A percentile compares a stretch with the other conserved stretches of the same genome.
These are phyloP conservation scores for Hedya salicella DNA, from an alignment of 2,888 invertebrate species.

Conservation along the genomic window DNA sequence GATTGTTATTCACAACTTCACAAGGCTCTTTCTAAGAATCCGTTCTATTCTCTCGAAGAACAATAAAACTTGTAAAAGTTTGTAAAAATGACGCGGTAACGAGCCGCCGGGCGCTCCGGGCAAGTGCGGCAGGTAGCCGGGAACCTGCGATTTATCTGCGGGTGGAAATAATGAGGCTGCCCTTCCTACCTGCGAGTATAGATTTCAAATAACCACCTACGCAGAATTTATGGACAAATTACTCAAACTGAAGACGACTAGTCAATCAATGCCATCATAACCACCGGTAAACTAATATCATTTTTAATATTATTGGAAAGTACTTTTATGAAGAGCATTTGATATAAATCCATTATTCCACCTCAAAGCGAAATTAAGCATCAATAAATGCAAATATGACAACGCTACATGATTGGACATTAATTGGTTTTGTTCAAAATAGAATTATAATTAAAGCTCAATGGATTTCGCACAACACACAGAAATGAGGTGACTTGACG, in stretches of 20 bases:
- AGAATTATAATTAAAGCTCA: neutral
- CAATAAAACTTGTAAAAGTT: constrained; percentile 14
- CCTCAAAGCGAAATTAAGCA: neutral
- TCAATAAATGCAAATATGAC: too few species aligned
- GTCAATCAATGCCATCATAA: constrained; percentile 3
- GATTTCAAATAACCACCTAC: constrained; percentile 12
- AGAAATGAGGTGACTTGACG: neutral
- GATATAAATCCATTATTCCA: neutral
- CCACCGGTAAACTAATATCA: constrained; percentile 1
- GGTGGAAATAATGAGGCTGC: constrained; percentile 7
- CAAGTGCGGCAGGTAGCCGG: constrained; percentile 1
- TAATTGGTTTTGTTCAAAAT: too few species aligned
- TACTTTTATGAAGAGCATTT: neutral
- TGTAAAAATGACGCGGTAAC: constrained; percentile 9
- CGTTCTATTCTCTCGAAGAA: neutral
- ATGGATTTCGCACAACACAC: neutral
- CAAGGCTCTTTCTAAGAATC: constrained; percentile 3
- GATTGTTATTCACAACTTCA: neutral
- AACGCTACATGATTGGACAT: too few species aligned
- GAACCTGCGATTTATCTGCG: constrained; percentile 7
- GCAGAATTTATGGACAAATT: constrained; percentile 6
- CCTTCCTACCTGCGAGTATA: constrained; percentile 6
- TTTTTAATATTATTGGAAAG: neutral
- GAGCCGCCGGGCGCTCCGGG: neutral
- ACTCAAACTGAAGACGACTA: neutral